phyloP scores from a whole-genome alignment of 2,797 vertebrate genomes.

The Danio kyathit region DNA sequence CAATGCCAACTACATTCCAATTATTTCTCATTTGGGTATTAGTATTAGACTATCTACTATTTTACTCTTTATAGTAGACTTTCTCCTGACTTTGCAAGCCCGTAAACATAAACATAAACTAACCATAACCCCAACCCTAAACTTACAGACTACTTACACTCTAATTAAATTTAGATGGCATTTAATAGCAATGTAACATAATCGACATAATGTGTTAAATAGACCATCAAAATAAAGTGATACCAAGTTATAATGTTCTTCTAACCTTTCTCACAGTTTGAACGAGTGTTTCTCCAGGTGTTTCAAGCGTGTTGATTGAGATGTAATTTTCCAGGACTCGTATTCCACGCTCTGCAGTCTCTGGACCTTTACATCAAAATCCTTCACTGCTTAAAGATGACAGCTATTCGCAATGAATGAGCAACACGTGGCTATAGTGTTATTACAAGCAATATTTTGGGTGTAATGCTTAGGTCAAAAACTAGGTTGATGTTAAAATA shows the following conservation, averaged over 20 bases:
- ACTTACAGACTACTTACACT: no score
- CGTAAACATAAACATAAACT: no score
- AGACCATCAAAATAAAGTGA: no score
- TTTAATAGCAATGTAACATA: no score
- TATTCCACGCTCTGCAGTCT: slow-evolving; percentile 10
- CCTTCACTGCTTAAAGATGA: slow-evolving; percentile 21
- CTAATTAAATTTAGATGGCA: no score
- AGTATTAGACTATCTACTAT: no score
- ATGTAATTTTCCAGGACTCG: slow-evolving; percentile 38
- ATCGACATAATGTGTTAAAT: no score
- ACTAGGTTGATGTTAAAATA: slow-evolving; percentile 25
- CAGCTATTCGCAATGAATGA: slow-evolving; percentile 30
- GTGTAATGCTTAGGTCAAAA: slow-evolving; percentile 33
- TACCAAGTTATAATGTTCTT: background rate
- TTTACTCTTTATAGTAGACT: no score
- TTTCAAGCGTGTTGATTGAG: slow-evolving; percentile 50
- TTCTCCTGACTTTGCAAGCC: no score
- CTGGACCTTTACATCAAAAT: slow-evolving; percentile 40
- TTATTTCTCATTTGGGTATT: no score
- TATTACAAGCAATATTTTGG: slow-evolving; percentile 22
- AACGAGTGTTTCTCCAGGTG: slow-evolving; percentile 49
- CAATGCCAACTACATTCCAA: no score
- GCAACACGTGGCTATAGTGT: slow-evolving; percentile 1
- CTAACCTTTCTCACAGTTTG: slow-evolving; percentile 15
- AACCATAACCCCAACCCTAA: no score